A percentile compares a stretch with the other conserved stretches of the same genome.
Conservation (phyloP, 1,140 invertebrate species). For the Drosophila nigrodunni region DNA sequence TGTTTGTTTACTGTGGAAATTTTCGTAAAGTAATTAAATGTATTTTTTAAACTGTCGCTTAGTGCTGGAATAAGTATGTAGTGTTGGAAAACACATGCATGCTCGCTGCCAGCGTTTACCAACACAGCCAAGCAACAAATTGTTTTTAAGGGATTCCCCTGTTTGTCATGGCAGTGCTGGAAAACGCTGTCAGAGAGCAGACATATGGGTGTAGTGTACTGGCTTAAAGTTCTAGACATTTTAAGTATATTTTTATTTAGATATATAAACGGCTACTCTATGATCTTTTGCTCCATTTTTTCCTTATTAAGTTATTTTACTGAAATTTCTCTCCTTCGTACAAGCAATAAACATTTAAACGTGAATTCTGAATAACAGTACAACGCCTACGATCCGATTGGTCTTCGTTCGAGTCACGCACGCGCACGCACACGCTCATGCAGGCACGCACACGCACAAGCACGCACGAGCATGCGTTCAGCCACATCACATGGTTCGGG, state of each 20-base stretch:
- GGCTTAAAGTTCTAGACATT: conserved; percentile 29
- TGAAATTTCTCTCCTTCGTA: conserved; percentile 13
- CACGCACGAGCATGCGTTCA: conserved; percentile 1
- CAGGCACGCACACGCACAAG: conserved; percentile 7
- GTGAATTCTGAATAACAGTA: conserved; percentile 48
- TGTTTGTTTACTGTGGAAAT: conserved; percentile 6
- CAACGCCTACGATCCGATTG: conserved; percentile 3
- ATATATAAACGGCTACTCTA: conserved; percentile 31
- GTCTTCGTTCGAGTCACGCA: background rate
- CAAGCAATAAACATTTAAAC: conserved; percentile 74
- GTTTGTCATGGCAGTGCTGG: too few relatives aligned
- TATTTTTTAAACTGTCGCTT: conserved; percentile 1
- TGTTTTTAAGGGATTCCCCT: background rate
- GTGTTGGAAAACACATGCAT: too few relatives aligned
- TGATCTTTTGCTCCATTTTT: conserved; percentile 6
- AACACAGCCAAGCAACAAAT: background rate
- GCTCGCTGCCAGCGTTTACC: too few relatives aligned
- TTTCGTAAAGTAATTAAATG: conserved; percentile 26
- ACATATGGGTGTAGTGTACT: conserved; percentile 26
- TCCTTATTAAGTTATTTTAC: background rate
- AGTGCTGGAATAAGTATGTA: conserved; percentile 29
- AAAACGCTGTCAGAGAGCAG: background rate
- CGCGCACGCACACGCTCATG: background rate
- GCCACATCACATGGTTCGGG: background rate
- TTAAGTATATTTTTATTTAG: conserved; percentile 7